Percentiles rank a stretch among this genome's conserved stretches.
Evolutionary conservation across 2,113 vertebrate genomes (phyloP).

Genomic region (Cervus canadensis): DNA sequence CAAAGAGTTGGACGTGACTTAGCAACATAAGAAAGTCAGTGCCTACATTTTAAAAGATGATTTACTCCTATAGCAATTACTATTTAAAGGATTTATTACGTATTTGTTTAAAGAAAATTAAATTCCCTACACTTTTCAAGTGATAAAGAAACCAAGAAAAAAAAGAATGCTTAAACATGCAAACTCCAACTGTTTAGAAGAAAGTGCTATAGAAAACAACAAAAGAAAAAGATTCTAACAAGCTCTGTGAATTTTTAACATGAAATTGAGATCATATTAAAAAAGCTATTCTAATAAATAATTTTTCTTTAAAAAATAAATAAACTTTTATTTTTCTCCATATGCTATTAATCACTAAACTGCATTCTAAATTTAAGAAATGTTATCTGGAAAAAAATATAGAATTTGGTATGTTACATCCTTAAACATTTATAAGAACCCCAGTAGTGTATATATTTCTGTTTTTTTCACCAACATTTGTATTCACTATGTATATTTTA

Average conservation of each 20-base stretch:
- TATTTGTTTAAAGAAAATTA: background rate
- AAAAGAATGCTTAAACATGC: background rate
- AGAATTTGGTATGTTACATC: background rate
- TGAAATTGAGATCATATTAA: background rate
- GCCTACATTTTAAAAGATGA: background rate
- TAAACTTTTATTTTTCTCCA: background rate
- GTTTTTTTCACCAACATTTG: background rate
- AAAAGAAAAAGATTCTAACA: background rate
- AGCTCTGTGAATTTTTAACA: background rate
- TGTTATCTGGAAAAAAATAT: background rate
- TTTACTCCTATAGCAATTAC: background rate
- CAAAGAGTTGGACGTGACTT: background rate
- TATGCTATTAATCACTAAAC: background rate
- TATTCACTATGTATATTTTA: background rate
- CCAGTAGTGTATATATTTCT: background rate
- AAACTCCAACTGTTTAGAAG: background rate
- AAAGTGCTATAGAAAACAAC: background rate
- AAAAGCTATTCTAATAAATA: background rate
- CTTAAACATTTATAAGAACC: background rate
- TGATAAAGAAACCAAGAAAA: background rate
- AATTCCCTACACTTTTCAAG: background rate
- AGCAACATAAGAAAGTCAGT: background rate
- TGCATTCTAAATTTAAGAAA: background rate
- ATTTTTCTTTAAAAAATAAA: background rate
- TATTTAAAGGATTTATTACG: background rate